Percentiles rank a stretch among this genome's conserved stretches.
Conservation (phyloP, 2,888 invertebrate species). For the Watsonalla binaria region DNA sequence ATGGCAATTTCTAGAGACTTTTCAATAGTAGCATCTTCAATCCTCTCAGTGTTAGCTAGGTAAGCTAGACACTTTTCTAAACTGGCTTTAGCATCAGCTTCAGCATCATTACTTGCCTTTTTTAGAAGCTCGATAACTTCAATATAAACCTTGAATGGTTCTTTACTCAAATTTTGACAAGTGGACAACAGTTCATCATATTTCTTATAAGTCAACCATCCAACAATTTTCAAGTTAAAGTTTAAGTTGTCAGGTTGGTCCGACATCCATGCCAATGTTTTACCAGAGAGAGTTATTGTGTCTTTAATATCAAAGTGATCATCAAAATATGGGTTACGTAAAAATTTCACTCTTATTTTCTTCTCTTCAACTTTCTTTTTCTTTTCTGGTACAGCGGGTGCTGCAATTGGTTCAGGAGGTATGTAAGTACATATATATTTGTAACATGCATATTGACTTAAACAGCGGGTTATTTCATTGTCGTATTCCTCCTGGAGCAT, state of each 20-base stretch:
- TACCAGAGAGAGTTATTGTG: constrained; percentile 85
- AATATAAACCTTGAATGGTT: constrained; percentile 42
- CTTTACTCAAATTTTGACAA: constrained; percentile 37
- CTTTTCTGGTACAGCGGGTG: constrained; percentile 20
- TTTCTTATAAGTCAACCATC: constrained; percentile 83
- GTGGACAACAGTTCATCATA: constrained; percentile 67
- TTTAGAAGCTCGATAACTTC: constrained; percentile 51
- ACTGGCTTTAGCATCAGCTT: constrained; percentile 19
- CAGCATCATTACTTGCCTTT: constrained; percentile 34
- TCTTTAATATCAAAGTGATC: constrained; percentile 93
- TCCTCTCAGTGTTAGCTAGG: constrained; percentile 29
- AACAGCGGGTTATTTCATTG: constrained; percentile 82
- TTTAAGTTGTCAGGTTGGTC: constrained; percentile 68
- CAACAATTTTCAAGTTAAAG: constrained; percentile 80
- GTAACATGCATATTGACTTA: constrained; percentile 87
- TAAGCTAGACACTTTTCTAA: constrained; percentile 39
- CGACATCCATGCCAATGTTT: constrained; percentile 85
- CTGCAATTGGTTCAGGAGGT: constrained; percentile 27
- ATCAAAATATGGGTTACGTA: constrained; percentile 91
- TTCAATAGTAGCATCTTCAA: constrained; percentile 47
- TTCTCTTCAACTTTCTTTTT: constrained; percentile 78
- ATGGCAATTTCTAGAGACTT: constrained; percentile 70
- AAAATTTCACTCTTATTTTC: constrained; percentile 86
- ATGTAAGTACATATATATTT: constrained; percentile 78
- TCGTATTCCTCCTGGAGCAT: constrained; percentile 94